Base-by-base conservation (phyloP, 2,888 invertebrate genomes). In the Rambutsinella grinnellia region DNA sequence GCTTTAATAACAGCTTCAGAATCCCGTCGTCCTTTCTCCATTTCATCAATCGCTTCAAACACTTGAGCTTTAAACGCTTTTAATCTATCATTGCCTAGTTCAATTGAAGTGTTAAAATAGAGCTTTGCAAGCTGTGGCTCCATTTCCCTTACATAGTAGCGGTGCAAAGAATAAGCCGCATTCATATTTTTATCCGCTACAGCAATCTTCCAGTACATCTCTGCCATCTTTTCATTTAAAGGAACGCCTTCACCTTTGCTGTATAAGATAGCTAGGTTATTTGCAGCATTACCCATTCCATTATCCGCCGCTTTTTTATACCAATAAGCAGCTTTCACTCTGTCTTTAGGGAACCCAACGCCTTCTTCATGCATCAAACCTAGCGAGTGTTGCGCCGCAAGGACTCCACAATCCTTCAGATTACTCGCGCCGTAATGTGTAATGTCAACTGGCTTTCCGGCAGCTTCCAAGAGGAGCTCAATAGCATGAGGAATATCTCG, bases 161-260 rank as follows among this genome's bases (percentile, higher is more conserved):
- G 0, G 15, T 10, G 26, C 8, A 67, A 19, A 0, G 67, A 46
- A 1, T 0, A 10, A 1, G 67, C 57, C 0, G 67, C 67, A 19
- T 57, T 47, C 6, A 17, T 19, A n/a, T 57, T 13, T 10, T 56
- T 47, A 5, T 2, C 3, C 2, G n/a, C 47, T 15, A 57, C 46
- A 10, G 47, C 68, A 15, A 21, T 24, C 23, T 78, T 74, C 69
- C 65, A 74, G 27, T 65, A 78, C n/a, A 46, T 26, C 46, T 69
- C 57, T 6, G 28, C 26, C 58, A 17, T 53, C 47, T 54, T 57
- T 8, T n/a, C 17, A 3, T 44, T 47, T 21, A 27, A n/a, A n/a
- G 10, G 26, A 24, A 60, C 60, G 1, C 68, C 78, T 1, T 24
- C 15, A 0, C 74, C 74, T 0, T n/a, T 24, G 0, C 3, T 6